A percentile compares a stretch with the other conserved stretches of the same genome.
Evolutionary conservation across 2,797 vertebrate genomes (phyloP).

Genomic region (Neomorphus geoffroyi): DNA sequence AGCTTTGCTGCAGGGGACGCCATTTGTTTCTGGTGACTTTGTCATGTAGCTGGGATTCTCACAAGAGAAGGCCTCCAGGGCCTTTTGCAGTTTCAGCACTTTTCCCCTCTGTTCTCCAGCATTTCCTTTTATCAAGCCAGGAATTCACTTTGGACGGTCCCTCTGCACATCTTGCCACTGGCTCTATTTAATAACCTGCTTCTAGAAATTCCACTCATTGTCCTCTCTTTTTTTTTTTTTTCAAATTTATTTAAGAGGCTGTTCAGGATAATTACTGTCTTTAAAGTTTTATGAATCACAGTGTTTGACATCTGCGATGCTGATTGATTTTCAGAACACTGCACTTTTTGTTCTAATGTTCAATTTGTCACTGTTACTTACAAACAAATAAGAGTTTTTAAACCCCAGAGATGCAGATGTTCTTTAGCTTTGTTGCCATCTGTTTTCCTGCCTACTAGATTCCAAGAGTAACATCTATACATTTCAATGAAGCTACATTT

Average conservation of each 20-base stretch:
- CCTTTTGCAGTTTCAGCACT: slow-evolving; percentile 36
- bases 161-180: slow-evolving; percentile 71
- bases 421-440: slow-evolving; percentile 58
- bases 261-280: slow-evolving; percentile 64
- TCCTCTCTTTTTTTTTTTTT: not conserved
- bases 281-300: slow-evolving; percentile 72
- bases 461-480: slow-evolving; percentile 16
- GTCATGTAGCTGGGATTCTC: not conserved
- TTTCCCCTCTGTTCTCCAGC: slow-evolving; percentile 38
- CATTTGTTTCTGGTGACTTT: slow-evolving; percentile 45
- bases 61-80: not conserved
- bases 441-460: slow-evolving; percentile 59
- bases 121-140: slow-evolving; percentile 65
- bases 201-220: slow-evolving; percentile 63
- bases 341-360: slow-evolving; percentile 60
- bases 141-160: slow-evolving; percentile 62
- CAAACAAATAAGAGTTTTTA: slow-evolving; percentile 71
- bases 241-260: slow-evolving; percentile 18
- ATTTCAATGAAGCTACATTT: not conserved
- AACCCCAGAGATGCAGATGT: slow-evolving; percentile 64
- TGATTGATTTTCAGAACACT: slow-evolving; percentile 63
- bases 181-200: slow-evolving; percentile 71
- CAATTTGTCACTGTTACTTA: slow-evolving; percentile 60
- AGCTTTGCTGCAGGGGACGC: slow-evolving; percentile 3
- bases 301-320: slow-evolving; percentile 54